Conservation (phyloP, 2,888 invertebrate genomes). For the Drosophila leonis region DNA sequence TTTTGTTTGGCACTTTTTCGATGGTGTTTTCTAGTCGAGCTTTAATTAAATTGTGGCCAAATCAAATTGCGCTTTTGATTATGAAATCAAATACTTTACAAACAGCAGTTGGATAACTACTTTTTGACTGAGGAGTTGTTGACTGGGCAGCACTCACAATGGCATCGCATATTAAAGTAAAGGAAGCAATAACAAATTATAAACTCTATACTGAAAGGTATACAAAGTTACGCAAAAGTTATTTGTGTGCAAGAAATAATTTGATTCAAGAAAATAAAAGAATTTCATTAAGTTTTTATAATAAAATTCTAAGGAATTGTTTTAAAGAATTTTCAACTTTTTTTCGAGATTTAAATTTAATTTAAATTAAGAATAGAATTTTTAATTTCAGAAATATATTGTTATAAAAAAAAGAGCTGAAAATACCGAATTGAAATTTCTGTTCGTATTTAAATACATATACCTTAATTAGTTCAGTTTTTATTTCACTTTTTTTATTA, state of each 20-base stretch:
- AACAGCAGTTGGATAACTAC: background rate
- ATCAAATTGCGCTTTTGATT: constrained; percentile 65
- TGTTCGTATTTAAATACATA: too few relatives aligned
- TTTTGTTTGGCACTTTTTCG: constrained; percentile 7
- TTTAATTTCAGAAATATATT: too few relatives aligned
- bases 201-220: background rate
- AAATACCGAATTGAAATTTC: too few relatives aligned
- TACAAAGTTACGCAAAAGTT: background rate
- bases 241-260: too few relatives aligned
- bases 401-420: too few relatives aligned
- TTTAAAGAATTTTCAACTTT: background rate
- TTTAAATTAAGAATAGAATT: too few relatives aligned
- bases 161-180: background rate
- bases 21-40: constrained; percentile 27
- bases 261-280: too few relatives aligned
- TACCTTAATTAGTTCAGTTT: too few relatives aligned
- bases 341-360: too few relatives aligned
- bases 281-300: background rate
- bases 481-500: too few relatives aligned
- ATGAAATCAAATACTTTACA: constrained; percentile 62
- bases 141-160: background rate
- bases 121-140: background rate
- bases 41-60: constrained; percentile 59
- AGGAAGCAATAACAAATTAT: background rate
- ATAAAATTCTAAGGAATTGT: background rate